A percentile compares a stretch with the other conserved stretches of the same genome.
Evolutionary conservation across 1,140 invertebrate species (phyloP).

Genomic region (Callitettix versicolor): DNA sequence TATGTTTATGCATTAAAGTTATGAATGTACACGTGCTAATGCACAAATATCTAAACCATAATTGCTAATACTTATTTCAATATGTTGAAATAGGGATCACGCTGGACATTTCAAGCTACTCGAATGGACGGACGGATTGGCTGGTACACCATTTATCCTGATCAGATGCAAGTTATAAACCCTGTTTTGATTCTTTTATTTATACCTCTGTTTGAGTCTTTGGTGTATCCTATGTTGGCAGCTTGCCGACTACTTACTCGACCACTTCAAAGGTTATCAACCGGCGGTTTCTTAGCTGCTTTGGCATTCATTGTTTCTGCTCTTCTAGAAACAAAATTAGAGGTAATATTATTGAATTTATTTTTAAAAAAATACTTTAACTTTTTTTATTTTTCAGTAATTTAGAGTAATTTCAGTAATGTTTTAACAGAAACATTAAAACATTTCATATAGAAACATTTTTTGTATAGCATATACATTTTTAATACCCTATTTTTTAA

Average conservation of each 20-base stretch:
- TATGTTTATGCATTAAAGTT: too few relatives aligned
- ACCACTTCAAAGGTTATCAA: slow-evolving; percentile 47
- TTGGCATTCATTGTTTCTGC: slow-evolving; percentile 57
- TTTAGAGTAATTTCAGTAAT: too few relatives aligned
- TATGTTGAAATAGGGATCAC: slow-evolving; percentile 39
- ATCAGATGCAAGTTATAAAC: slow-evolving; percentile 73
- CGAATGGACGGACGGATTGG: slow-evolving; percentile 54
- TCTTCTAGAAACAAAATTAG: slow-evolving; percentile 51
- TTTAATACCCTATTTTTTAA: too few relatives aligned
- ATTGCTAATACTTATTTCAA: too few relatives aligned
- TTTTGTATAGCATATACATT: too few relatives aligned
- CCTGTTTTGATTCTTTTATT: slow-evolving; percentile 64
- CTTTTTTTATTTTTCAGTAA: too few relatives aligned
- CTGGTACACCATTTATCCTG: slow-evolving; percentile 51
- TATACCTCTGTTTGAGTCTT: slow-evolving; percentile 65
- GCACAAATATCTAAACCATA: too few relatives aligned
- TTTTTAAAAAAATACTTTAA: background rate
- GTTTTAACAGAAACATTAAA: too few relatives aligned
- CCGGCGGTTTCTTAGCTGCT: slow-evolving; percentile 53
- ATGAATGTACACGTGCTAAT: too few relatives aligned
- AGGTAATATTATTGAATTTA: slow-evolving; percentile 33
- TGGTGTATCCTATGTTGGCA: slow-evolving; percentile 37
- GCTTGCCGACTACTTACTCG: slow-evolving; percentile 31
- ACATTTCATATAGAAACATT: too few relatives aligned
- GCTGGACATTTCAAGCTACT: slow-evolving; percentile 51